Evolutionary conservation across 2,113 vertebrate species (phyloP).

Genomic region (Vulpes lagopus): DNA sequence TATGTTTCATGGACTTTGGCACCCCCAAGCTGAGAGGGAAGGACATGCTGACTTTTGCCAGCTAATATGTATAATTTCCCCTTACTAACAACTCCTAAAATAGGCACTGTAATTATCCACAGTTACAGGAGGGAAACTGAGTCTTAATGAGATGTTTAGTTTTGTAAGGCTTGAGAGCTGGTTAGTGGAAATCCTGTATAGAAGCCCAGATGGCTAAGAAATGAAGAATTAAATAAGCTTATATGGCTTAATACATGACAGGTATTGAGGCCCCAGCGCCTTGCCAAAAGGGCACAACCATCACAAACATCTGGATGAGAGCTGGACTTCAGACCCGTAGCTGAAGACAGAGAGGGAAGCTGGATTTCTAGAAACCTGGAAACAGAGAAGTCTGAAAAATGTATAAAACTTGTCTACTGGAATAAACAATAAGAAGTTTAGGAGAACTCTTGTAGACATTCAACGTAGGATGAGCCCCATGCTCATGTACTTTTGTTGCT

Average conservation of each 20-base stretch:
- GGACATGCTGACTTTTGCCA: not conserved
- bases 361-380: not conserved
- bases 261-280: not conserved
- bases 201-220: not conserved
- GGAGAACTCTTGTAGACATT: not conserved
- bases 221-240: not conserved
- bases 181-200: not conserved
- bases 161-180: not conserved
- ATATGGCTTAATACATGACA: not conserved
- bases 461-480: not conserved
- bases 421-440: not conserved
- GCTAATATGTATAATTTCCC: not conserved
- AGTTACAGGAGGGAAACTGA: not conserved
- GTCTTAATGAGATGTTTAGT: not conserved
- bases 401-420: not conserved
- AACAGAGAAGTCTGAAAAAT: slow-evolving; percentile 30
- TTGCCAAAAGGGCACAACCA: not conserved
- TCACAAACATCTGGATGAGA: not conserved
- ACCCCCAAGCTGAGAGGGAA: not conserved
- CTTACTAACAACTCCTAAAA: not conserved
- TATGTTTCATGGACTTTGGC: not conserved
- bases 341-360: not conserved
- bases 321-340: not conserved
- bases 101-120: not conserved
- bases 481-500: not conserved